These are phyloP conservation scores for Thermophis baileyi DNA, from an alignment of 2,113 vertebrate species.

Conservation along the genomic window DNA sequence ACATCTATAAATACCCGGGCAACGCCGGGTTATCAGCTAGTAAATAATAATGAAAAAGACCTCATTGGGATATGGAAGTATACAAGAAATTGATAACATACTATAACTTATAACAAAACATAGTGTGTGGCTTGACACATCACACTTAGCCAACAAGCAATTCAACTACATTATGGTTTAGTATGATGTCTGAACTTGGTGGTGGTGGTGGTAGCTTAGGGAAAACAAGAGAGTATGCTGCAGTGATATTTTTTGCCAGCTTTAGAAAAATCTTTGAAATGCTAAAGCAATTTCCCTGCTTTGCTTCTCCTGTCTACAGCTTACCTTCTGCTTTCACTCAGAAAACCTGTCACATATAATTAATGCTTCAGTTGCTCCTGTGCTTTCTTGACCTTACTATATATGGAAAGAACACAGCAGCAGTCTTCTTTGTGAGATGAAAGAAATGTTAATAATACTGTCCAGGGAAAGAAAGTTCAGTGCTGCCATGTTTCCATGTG, in stretches of 20 bases:
- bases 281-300: not conserved
- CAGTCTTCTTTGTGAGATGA: conserved; percentile 32
- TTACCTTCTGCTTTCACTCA: conserved; percentile 46
- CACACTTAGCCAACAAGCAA: not conserved
- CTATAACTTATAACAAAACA: not conserved
- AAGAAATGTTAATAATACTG: conserved; percentile 51
- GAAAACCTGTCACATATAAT: conserved; percentile 67
- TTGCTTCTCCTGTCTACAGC: conserved; percentile 25
- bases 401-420: conserved; percentile 64
- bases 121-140: not conserved
- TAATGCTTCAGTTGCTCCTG: conserved; percentile 49
- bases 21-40: no score
- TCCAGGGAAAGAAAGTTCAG: not conserved
- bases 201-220: not conserved
- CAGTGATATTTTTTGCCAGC: not conserved
- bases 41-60: not conserved
- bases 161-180: not conserved
- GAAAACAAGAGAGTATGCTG: not conserved
- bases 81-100: not conserved
- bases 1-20: no score
- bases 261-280: not conserved
- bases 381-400: conserved; percentile 62
- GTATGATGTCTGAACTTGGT: not conserved
- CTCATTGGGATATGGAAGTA: not conserved
- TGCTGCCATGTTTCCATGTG: not conserved